Base-by-base conservation (phyloP, 2,888 invertebrate species). In the Patella caerulea region DNA sequence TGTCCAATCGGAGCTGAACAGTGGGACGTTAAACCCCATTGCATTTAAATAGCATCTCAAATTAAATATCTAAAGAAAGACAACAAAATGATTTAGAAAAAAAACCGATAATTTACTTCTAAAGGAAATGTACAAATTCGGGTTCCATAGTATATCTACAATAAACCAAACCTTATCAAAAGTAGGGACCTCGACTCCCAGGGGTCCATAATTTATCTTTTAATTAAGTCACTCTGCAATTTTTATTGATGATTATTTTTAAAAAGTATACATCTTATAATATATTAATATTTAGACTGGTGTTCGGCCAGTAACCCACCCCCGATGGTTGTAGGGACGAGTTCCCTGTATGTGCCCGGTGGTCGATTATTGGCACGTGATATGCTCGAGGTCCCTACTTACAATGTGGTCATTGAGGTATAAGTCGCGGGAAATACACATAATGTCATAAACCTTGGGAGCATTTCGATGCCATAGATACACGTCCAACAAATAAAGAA, bases 101-200 rank as follows among this genome's bases (percentile, higher is more conserved):
- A 75, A 75, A 75, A 75, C 75, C 75, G 75, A 75, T 75, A 75
- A 70, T 75, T 75, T 75, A 75, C 70, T 65, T 75, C 75, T 75
- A 75, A 70, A 75, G 75, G 75, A 75, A 75, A 75, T 75, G 75
- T 75, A 75, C 75, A 75, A 75, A 75, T 75, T 71, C 70, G 75
- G 75, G 71, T 24, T 65, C 24, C 65, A 24, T 45, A 65, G 19
- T 71, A 24, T 75, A 75, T 75, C 75, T 75, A 75, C 75, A 75
- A 71, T 54, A 75, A 73, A 75, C 54, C 69, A 75, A 70, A 70
- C 55, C 75, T 75, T 24, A 19, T 65, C 65, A 65, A 24, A 9
- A 24, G 24, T 9, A 65, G 24, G 65, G 65, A 65, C 24, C 65
- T 24, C 65, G 65, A 24, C 65, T 65, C 65, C 65, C 65, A 65